A percentile compares a stretch with the other conserved stretches of the same genome.
Conservation (phyloP, 2,888 invertebrate species). For the Drosophila borborema region DNA sequence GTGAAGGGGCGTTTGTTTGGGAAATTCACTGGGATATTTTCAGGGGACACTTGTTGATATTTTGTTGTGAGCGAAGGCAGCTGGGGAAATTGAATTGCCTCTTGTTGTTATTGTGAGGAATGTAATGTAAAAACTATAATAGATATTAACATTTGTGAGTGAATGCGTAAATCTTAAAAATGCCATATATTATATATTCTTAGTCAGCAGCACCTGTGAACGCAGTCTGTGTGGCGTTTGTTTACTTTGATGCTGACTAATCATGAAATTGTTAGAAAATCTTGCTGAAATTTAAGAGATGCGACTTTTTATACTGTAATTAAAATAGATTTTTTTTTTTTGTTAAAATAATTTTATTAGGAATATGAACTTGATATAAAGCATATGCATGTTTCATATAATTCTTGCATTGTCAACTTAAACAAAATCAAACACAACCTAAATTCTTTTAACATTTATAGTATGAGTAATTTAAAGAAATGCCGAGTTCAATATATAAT, state of each 20-base stretch:
- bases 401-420: conserved; percentile 13
- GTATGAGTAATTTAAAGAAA: conserved; percentile 6
- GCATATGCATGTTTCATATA: conserved; percentile 19
- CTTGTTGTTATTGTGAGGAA: neutral
- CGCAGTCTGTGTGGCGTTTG: neutral
- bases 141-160: neutral
- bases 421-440: conserved; percentile 62
- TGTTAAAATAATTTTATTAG: conserved; percentile 59
- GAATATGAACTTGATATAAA: conserved; percentile 49
- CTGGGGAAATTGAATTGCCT: neutral
- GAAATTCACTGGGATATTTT: conserved; percentile 50
- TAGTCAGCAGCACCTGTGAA: neutral
- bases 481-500: neutral
- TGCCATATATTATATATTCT: neutral
- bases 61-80: neutral
- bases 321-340: neutral
- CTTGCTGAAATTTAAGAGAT: neutral
- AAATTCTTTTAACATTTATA: conserved; percentile 33
- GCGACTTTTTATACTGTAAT: neutral
- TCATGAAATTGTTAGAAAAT: neutral
- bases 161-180: neutral
- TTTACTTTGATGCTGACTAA: conserved; percentile 4
- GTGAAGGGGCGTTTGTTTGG: conserved; percentile 57
- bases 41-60: conserved; percentile 45
- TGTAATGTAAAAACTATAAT: neutral